Evolutionary conservation across 2,113 vertebrate species (phyloP), one percentile per base, ranked within the genome.

Genomic region (Aythya baeri): DNA sequence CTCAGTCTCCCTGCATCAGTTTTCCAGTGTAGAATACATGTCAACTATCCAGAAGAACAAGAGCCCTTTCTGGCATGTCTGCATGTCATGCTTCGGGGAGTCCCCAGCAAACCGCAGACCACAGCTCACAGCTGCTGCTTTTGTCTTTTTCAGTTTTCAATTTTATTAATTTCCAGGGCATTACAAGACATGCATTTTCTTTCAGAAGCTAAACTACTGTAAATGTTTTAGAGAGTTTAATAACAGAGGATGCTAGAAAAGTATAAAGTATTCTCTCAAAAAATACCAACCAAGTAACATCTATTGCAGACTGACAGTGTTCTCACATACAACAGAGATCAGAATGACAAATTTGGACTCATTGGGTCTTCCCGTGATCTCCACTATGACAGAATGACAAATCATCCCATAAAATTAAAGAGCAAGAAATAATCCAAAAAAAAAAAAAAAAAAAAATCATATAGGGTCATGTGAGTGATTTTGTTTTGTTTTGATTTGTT

Each of bases 211-310:
- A 83, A 93, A 89, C 70, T 87, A 27, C 89, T 89, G 66, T 90
- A 96, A 90, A 76, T 79, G 68, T 91, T 94, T 78, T 34, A n/a
- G 85, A 95, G 77, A 81, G 32, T 83, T 95, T 87, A 93, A 91
- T 92, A 94, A 86, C 9, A 89, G 58, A 75, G 52, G 43, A 31
- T 44, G 32, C 38, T 77, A 83, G 31, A 43, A 83, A 76, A 65
- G 0, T 36, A 76, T 61, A 83, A 91, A 90, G 22, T 20, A 46
- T 61, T 77, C 27, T 72, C 67, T 77, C 50, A 89, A 58, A 92
- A 93, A 36, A 26, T 25, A 71, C 34, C 46, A 81, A 52, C 10
- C n/a, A 85, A 65, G 55, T 36, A 73, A 54, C 2, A 0, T 65
- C 27, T 22, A 46, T 52, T 61, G 70, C 29, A 75, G 29, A 32